Percentiles rank a stretch among this genome's conserved stretches.
phyloP scores from a whole-genome alignment of 2,113 vertebrate genomes.

The Mastomys natalensis region DNA sequence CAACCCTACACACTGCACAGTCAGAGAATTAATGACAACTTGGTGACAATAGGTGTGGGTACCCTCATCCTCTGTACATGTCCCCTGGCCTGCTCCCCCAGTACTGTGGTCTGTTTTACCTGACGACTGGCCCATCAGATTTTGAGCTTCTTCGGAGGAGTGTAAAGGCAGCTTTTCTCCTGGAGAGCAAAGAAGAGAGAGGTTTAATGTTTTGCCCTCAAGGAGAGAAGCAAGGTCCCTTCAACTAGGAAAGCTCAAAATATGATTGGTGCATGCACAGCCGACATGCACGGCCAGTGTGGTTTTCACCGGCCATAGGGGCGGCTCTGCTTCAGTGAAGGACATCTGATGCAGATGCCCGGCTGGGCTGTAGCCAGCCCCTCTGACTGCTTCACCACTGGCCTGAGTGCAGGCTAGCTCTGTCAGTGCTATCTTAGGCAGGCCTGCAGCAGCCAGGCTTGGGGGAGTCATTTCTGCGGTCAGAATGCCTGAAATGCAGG shows the following conservation, averaged over 20 bases:
- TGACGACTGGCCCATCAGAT: conserved; percentile 92
- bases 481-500: neutral
- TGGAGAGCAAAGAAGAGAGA: conserved; percentile 93
- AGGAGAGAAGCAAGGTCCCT: conserved; percentile 91
- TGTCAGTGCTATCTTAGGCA: neutral
- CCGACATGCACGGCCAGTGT: neutral
- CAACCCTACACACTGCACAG: neutral
- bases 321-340: neutral
- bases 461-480: neutral
- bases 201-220: conserved; percentile 91
- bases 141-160: conserved; percentile 94
- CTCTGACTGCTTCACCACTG: neutral
- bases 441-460: neutral
- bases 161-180: conserved; percentile 94
- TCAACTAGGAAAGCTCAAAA: conserved; percentile 92
- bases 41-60: neutral
- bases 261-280: conserved; percentile 85
- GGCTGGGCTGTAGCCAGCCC: neutral
- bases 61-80: neutral
- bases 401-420: neutral
- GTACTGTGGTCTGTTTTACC: conserved; percentile 84
- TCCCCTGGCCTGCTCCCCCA: conserved; percentile 29
- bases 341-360: neutral
- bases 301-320: neutral
- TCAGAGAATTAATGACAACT: too few species aligned